phyloP scores from a whole-genome alignment of 2,113 vertebrate genomes.

The Epinephelus moara region DNA sequence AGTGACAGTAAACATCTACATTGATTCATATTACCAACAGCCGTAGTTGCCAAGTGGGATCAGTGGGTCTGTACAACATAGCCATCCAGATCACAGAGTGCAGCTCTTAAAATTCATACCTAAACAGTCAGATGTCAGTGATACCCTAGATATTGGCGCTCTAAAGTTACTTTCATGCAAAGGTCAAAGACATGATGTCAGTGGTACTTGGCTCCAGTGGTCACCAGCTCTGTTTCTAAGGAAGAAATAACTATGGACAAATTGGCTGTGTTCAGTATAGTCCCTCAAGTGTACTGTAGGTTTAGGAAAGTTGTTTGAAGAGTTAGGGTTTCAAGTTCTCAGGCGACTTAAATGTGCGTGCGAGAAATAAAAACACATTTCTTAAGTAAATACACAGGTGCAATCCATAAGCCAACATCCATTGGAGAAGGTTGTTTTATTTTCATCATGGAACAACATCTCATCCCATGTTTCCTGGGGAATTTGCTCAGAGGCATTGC shows the following conservation, averaged over 20 bases:
- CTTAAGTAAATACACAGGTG: slow-evolving; percentile 41
- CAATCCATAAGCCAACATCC: slow-evolving; percentile 9
- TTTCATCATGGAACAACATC: slow-evolving; percentile 48
- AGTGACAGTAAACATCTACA: slow-evolving; percentile 30
- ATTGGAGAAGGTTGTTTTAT: slow-evolving; percentile 4
- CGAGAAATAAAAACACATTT: slow-evolving; percentile 9
- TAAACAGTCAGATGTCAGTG: slow-evolving; percentile 52
- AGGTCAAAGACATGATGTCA: slow-evolving; percentile 72
- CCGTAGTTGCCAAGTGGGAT: slow-evolving; percentile 42
- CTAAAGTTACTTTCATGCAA: slow-evolving; percentile 63
- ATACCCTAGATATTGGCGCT: slow-evolving; percentile 56
- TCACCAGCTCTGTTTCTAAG: slow-evolving; percentile 32
- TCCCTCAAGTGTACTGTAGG: not conserved
- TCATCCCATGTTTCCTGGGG: slow-evolving; percentile 48
- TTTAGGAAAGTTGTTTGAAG: slow-evolving; percentile 9
- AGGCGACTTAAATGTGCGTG: not conserved
- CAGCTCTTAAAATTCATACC: slow-evolving; percentile 47
- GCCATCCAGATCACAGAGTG: slow-evolving; percentile 39
- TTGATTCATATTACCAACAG: slow-evolving; percentile 25
- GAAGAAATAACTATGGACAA: slow-evolving; percentile 25
- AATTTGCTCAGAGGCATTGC: slow-evolving; percentile 53
- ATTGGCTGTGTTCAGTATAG: not conserved
- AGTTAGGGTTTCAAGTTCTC: not conserved
- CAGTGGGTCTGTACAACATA: slow-evolving; percentile 27
- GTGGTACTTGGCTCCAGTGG: slow-evolving; percentile 17